Base-by-base conservation (phyloP, 2,113 vertebrate species). In the Hucho hucho region DNA sequence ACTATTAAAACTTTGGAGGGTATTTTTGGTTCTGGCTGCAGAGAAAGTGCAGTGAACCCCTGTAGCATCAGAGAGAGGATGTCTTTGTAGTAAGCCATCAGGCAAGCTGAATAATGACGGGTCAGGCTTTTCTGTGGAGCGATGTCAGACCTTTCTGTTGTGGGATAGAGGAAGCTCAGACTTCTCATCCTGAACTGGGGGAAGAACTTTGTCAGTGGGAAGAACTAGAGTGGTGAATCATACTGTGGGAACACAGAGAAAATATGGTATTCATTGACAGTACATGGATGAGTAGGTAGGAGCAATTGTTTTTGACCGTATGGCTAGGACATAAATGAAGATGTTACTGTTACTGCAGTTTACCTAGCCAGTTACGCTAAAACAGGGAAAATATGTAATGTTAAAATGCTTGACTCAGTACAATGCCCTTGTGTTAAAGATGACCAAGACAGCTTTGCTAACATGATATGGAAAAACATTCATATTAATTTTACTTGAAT, bases 1-100 rank as follows among this genome's bases (percentile, higher is more conserved):
- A n/a, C 70, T 73, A 84, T 88, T 86, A 79, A 79, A 83, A 65
- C 32, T 46, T 73, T 70, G 79, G 61, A 78, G 80, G 79, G 79
- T 73, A 43, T 83, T 72, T 73, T 67, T 29, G 75, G 75, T 75
- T 83, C 75, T 84, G 71, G 69, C 78, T 64, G 24, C 66, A 73
- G 73, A 24, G 77, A 70, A 64, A 77, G 24, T 24, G 80, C 75
- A 69, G n/a, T 43, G 75, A 76, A 73, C 76, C 83, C 64, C 70
- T 9, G 83, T 73, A 69, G 69, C 78, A 75, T 72, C 75, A 83
- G 58, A 87, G 46, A 78, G 49, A 74, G 77, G 80, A 76, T 75
- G 69, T 64, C 67, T 69, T 78, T 73, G 67, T 46, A 47, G 67
- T 69, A 7, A 24, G 32, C 67, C 22, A 37, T 61, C 67, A 69